Base-by-base conservation (phyloP, 2,797 vertebrate genomes). In the Luscinia megarhynchos region DNA sequence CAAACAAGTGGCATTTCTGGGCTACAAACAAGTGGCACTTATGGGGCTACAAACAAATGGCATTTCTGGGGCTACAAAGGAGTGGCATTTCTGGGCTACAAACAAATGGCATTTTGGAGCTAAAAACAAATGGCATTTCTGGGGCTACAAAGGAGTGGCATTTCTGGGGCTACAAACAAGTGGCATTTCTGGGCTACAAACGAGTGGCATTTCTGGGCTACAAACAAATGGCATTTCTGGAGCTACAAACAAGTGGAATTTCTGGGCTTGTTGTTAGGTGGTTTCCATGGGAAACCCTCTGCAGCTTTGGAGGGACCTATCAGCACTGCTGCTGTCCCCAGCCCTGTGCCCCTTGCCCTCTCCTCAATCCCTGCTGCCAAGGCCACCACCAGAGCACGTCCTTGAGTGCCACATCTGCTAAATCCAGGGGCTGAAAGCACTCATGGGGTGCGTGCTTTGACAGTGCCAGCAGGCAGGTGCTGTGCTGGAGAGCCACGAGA, bases 371-470 rank as follows among this genome's bases (percentile, higher is more conserved):
- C 51, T 41, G n/a, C 50, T 57, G 64, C n/a, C 64, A 22, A 51
- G 38, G 58, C 58, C 58, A 46, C 38, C 58, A 16, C 9, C 32
- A 13, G 45, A 6, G 19, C 29, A 2, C 1, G 38, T 13, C 45
- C 51, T 11, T 10, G 38, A 34, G 43, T 19, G 45, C 45, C 79
- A 64, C 40, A 58, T 32, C 72, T 34, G 30, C 41, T 19, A 10
- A 34, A 46, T 1, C 24, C 53, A 12, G 45, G n/a, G n/a, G 20
- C 43, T 40, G 19, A 6, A 23, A 53, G 9, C 57, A 13, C 1
- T 0, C 17, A 0, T 2, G 22, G 51, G 32, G 0, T 4, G 34
- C 1, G 2, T 21, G 32, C 27, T 61, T 3, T 20, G 4, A 1
- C 2, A 4, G 6, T 5, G 21, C 51, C 30, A 11, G 27, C 1